Percentiles rank a stretch among this genome's conserved stretches.
Conservation (phyloP, 2,888 invertebrate genomes). For the Camponotus fellah region DNA sequence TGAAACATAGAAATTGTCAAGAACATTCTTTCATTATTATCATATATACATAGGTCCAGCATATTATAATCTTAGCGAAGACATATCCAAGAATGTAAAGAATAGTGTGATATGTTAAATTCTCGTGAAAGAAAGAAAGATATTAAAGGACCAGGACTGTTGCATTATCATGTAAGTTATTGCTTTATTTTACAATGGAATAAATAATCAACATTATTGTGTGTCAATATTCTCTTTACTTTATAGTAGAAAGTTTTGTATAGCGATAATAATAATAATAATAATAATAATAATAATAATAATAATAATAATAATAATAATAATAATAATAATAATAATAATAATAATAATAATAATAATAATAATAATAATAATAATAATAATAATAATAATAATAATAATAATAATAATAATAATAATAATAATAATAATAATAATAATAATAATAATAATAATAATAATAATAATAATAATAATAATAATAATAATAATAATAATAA, state of each 20-base stretch:
- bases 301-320: neutral
- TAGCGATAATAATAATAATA: neutral
- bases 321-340: neutral
- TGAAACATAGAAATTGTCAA: conserved; percentile 22
- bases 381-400: neutral
- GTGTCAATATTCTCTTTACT: neutral
- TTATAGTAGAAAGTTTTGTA: neutral
- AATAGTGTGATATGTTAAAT: conserved; percentile 57
- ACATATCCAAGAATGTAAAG: conserved; percentile 59
- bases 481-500: neutral
- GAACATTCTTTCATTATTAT: conserved; percentile 31
- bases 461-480: neutral
- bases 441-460: neutral
- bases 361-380: neutral
- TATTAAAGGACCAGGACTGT: conserved; percentile 11
- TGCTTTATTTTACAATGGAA: neutral
- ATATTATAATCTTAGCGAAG: conserved; percentile 54
- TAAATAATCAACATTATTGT: conserved; percentile 28
- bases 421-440: neutral
- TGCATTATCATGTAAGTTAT: conserved; percentile 61
- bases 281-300: neutral
- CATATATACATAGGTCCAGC: conserved; percentile 53
- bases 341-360: neutral
- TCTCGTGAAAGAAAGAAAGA: neutral
- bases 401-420: neutral